Evolutionary conservation across 2,113 vertebrate species (phyloP).

Genomic region (Rhea americana): DNA sequence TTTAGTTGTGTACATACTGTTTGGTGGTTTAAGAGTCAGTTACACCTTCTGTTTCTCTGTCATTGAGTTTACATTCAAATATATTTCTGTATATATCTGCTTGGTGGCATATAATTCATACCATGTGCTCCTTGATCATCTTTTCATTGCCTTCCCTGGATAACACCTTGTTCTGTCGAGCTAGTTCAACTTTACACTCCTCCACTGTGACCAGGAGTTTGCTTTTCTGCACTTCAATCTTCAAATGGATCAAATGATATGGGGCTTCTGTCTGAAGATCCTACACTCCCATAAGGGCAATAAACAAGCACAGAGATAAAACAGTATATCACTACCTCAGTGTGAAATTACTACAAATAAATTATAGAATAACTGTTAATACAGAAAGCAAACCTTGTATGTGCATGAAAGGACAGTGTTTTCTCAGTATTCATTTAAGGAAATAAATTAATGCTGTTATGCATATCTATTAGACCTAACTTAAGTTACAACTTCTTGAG

Average conservation of each 20-base stretch:
- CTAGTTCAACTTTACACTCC: conserved; percentile 87
- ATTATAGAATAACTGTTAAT: background rate
- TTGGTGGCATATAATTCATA: conserved; percentile 53
- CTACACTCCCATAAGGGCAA: conserved; percentile 61
- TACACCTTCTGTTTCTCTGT: background rate
- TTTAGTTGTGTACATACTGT: background rate
- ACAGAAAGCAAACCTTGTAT: background rate
- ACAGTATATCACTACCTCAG: background rate
- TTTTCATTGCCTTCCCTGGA: conserved; percentile 86
- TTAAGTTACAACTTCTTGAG: background rate
- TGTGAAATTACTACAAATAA: background rate
- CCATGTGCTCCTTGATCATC: conserved; percentile 89
- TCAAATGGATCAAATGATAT: conserved; percentile 88
- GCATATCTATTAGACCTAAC: background rate
- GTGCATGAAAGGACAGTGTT: background rate
- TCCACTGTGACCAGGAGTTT: conserved; percentile 80
- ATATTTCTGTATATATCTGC: background rate
- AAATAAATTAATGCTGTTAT: background rate
- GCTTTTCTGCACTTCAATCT: conserved; percentile 85
- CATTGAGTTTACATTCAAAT: background rate
- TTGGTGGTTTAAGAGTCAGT: background rate
- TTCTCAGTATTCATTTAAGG: background rate
- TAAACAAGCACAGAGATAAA: background rate
- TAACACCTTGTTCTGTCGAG: conserved; percentile 82
- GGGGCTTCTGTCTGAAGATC: conserved; percentile 93